Conservation (phyloP, 2,113 vertebrate genomes). For the Macheiramphus alcinus region DNA sequence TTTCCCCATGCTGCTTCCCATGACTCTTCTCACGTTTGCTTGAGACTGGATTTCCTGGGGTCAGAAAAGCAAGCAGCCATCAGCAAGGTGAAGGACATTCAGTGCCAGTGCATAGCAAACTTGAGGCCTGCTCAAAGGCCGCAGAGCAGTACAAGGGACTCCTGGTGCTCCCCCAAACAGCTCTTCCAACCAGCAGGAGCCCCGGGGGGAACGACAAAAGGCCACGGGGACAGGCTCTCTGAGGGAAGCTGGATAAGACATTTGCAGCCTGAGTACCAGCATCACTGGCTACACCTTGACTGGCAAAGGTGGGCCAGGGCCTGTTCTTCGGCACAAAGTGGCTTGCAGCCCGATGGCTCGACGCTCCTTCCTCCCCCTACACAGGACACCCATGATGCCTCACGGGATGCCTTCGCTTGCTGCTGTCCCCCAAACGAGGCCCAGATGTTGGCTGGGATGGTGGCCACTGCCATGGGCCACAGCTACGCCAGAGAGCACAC, state of each 20-base stretch:
- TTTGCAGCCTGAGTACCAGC: background rate
- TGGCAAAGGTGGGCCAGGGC: background rate
- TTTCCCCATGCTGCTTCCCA: background rate
- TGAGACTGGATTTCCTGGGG: background rate
- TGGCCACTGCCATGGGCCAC: background rate
- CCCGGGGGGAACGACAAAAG: background rate
- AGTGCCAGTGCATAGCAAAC: rapidly evolving
- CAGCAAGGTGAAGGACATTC: background rate
- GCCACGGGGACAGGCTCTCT: background rate
- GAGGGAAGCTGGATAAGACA: background rate
- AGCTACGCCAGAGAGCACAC: too few relatives aligned
- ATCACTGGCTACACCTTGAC: background rate
- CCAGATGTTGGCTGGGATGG: background rate
- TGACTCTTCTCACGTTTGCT: background rate
- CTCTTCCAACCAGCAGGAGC: background rate
- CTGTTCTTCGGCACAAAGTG: background rate
- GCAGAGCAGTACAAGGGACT: background rate
- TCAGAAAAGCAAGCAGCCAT: background rate
- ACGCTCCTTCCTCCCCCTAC: background rate
- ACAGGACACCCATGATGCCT: background rate
- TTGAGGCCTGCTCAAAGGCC: background rate
- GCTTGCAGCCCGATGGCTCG: background rate
- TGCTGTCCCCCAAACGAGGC: background rate
- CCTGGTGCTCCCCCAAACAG: background rate
- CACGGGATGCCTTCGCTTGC: rapidly evolving